These are phyloP conservation scores for Lepetodrilus schrolli DNA, from an alignment of 2,888 invertebrate genomes.

Conservation along the genomic window DNA sequence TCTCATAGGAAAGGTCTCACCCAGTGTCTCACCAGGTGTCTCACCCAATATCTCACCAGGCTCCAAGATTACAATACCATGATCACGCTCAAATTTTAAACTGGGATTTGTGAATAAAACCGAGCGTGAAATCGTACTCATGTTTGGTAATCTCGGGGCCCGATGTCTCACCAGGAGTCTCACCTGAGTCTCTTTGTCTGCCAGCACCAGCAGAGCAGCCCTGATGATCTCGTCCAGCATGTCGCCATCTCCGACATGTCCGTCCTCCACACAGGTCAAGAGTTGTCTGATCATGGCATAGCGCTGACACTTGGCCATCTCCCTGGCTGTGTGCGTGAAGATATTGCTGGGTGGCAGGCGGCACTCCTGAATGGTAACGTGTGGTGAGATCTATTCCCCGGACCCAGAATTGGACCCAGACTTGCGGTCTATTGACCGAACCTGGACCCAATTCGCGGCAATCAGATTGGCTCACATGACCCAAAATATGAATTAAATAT, in stretches of 20 bases:
- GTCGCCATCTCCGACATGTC: constrained; percentile 61
- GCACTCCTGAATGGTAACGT: constrained; percentile 60
- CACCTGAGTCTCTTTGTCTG: constrained; percentile 67
- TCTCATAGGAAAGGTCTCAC: too few relatives aligned
- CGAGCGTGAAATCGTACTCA: too few relatives aligned
- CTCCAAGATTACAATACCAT: too few relatives aligned
- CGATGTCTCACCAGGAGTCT: too few relatives aligned
- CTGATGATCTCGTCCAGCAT: constrained; percentile 72
- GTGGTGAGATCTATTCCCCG: neutral
- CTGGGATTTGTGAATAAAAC: too few relatives aligned
- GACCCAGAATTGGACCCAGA: too few relatives aligned
- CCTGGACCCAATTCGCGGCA: neutral
- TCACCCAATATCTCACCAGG: neutral
- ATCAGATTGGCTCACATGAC: too few relatives aligned
- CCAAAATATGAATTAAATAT: too few relatives aligned
- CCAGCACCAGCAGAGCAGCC: constrained; percentile 68
- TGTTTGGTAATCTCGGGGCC: too few relatives aligned
- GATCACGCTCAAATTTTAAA: too few relatives aligned
- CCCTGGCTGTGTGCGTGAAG: constrained; percentile 66
- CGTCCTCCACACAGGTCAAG: constrained; percentile 60
- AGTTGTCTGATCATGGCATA: constrained; percentile 62
- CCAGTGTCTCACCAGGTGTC: too few relatives aligned
- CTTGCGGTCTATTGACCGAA: neutral
- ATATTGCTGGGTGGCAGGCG: constrained; percentile 63
- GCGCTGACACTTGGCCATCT: constrained; percentile 60